Evolutionary conservation across 2,113 vertebrate species (phyloP), one percentile per base, ranked within the genome.

Genomic region (Phoxinus phoxinus): DNA sequence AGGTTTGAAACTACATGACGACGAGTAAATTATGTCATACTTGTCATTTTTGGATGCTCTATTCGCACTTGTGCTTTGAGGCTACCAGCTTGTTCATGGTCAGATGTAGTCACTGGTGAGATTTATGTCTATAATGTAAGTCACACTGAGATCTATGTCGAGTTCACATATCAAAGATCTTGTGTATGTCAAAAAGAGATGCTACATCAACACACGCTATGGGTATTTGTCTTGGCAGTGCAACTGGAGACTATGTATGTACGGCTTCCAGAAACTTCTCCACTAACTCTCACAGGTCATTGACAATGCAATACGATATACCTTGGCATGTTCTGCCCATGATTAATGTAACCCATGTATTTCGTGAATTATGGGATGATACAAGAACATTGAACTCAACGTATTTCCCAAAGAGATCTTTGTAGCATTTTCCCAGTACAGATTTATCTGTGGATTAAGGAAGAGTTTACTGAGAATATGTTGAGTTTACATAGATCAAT

Each of bases 31-130:
- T 0, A 56, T 48, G 46, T 12, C 6, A 17, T 63, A 63, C 4
- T 63, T 63, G 21, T 12, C 1, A 25, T 30, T 67, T 67, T 32
- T 67, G 0, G 13, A 17, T 67, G 25, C 27, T 25, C 74, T 89
- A 91, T 89, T 51, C 15, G 1, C 48, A 17, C 89, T 92, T 91
- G 90, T 86, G 87, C 73, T 78, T 35, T 44, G 84, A 88, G 87
- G 91, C 91, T 93, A 94, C 88, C 89, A 90, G 90, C 86, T 90
- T 91, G 90, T 87, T 88, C 88, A 88, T 91, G 89, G 88, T 91
- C 90, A 93, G 92, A 93, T 93, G 91, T 88, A 90, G 32, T 21
- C 35, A 90, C 83, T 89, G 91, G 77, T 86, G 92, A 92, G 92
- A 79, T 41, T 8, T 9, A 35, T 79, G n/a, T 71, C 35, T 58